These are phyloP conservation scores for Chondrosia reniformis DNA, from an alignment of 37 sponge, comb jelly and placozoan species.

Conservation along the genomic window DNA sequence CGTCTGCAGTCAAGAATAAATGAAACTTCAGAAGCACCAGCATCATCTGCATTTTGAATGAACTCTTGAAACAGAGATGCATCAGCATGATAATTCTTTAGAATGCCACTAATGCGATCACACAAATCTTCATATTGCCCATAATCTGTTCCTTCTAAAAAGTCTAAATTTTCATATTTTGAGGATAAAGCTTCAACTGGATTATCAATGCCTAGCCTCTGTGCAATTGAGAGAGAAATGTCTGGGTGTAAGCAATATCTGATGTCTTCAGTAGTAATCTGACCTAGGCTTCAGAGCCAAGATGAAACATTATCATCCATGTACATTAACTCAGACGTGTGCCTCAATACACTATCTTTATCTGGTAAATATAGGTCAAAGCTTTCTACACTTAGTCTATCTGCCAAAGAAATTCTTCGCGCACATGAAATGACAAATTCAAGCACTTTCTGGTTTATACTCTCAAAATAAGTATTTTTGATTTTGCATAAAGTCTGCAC, in stretches of 20 bases:
- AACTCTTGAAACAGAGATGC: constrained; percentile 66
- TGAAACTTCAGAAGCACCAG: constrained; percentile 64
- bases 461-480: too few species aligned
- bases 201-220: constrained; percentile 21
- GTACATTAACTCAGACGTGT: constrained; percentile 23
- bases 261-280: too few species aligned
- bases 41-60: constrained; percentile 86
- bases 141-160: constrained; percentile 56
- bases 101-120: constrained; percentile 60
- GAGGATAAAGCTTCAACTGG: constrained; percentile 35
- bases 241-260: constrained; percentile 30
- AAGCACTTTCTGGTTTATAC: too few species aligned
- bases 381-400: too few species aligned
- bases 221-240: constrained; percentile 26
- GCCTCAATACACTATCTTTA: constrained; percentile 39
- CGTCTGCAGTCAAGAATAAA: constrained; percentile 53
- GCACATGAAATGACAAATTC: too few species aligned
- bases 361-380: constrained; percentile 46
- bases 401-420: too few species aligned
- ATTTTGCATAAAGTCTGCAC: too few species aligned
- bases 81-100: constrained; percentile 60
- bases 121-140: constrained; percentile 73
- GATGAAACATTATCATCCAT: constrained; percentile 3
- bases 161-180: constrained; percentile 24
- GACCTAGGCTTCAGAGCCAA: not conserved